phyloP scores from a whole-genome alignment of 2,888 invertebrate species.

The Tiliacea citrago region DNA sequence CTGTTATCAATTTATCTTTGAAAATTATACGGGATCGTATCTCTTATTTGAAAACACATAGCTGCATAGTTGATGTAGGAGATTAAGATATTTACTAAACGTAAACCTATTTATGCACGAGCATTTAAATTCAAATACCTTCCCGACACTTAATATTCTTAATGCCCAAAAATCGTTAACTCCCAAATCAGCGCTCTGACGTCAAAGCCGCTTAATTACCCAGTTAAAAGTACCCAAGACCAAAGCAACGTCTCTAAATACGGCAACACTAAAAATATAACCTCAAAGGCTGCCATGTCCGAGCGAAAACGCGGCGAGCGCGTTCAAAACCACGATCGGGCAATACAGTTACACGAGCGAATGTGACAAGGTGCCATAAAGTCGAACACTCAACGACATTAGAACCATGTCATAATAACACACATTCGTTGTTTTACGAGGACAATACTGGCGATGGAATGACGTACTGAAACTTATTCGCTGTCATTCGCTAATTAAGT shows the following conservation, averaged over 20 bases:
- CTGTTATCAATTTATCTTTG: not conserved
- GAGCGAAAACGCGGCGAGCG: slow-evolving; percentile 81
- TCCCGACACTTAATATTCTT: not conserved
- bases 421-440: slow-evolving; percentile 74
- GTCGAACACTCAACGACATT: slow-evolving; percentile 65
- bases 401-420: slow-evolving; percentile 75
- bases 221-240: slow-evolving; percentile 63
- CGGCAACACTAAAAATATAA: slow-evolving; percentile 84
- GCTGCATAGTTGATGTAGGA: not conserved
- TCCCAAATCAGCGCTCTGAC: slow-evolving; percentile 30
- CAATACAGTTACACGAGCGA: slow-evolving; percentile 68
- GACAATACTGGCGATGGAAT: slow-evolving; percentile 61
- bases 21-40: not conserved
- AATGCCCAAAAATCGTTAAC: slow-evolving; percentile 5
- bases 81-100: not conserved
- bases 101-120: not conserved
- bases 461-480: slow-evolving; percentile 69
- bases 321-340: slow-evolving; percentile 78
- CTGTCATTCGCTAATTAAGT: slow-evolving; percentile 59
- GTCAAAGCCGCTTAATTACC: slow-evolving; percentile 52
- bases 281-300: slow-evolving; percentile 86
- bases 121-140: not conserved
- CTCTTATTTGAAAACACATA: not conserved
- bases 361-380: slow-evolving; percentile 75
- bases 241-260: slow-evolving; percentile 65